Evolutionary conservation across 2,888 invertebrate genomes (phyloP).

Genomic region (Luperina nickerlii): DNA sequence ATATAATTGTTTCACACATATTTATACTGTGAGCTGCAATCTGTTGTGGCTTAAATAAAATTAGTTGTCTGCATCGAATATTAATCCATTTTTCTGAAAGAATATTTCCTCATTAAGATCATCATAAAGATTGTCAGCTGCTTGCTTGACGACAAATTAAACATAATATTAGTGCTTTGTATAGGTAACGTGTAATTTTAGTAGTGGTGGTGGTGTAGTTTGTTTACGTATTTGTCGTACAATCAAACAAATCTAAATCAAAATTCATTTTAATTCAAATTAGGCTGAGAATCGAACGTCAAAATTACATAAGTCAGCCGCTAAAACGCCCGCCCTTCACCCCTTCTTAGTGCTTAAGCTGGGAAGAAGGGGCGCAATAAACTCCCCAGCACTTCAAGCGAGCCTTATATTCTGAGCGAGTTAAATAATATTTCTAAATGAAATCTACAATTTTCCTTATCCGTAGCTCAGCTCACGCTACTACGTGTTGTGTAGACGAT

Average conservation of each 20-base stretch:
- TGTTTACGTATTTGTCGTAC: not conserved
- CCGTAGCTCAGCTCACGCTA: not conserved
- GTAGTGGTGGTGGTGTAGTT: not conserved
- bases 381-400: not conserved
- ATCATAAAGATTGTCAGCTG: not conserved
- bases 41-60: not conserved
- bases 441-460: slow-evolving; percentile 13
- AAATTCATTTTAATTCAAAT: too few relatives aligned
- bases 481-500: slow-evolving; percentile 19
- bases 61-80: not conserved
- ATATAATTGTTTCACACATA: not conserved
- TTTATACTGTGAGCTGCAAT: not conserved
- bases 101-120: not conserved
- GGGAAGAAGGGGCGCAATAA: too few relatives aligned
- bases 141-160: not conserved
- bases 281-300: too few relatives aligned
- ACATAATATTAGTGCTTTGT: not conserved
- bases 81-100: not conserved
- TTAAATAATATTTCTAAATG: not conserved
- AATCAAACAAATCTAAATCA: too few relatives aligned
- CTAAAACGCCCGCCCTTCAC: too few relatives aligned
- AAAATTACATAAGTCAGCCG: too few relatives aligned
- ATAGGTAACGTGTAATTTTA: not conserved
- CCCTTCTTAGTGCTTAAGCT: too few relatives aligned
- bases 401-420: not conserved